Conservation (phyloP, 2,888 invertebrate genomes). For the Lordiphosa andalusiaca region DNA sequence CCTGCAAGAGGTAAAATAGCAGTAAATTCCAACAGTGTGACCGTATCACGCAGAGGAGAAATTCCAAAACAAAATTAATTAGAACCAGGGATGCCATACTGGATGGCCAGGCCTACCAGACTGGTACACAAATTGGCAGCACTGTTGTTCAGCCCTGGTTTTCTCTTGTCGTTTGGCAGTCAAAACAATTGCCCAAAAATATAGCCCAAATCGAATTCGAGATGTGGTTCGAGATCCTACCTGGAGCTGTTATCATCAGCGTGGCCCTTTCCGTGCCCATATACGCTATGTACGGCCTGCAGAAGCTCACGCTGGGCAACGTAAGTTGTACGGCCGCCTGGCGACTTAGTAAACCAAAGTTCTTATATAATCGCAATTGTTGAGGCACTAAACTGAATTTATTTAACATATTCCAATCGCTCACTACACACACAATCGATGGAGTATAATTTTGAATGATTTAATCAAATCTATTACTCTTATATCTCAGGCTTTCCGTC, state of each 20-base stretch:
- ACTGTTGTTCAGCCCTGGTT: conserved; percentile 7
- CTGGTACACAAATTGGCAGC: no score
- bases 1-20: conserved; percentile 5
- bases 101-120: no score
- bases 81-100: no score
- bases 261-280: conserved; percentile 84
- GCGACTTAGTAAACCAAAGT: conserved; percentile 36
- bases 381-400: conserved; percentile 47
- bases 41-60: background rate
- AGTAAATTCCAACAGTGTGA: background rate
- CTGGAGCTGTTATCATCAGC: conserved; percentile 83
- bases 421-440: conserved; percentile 7
- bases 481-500: conserved; percentile 82
- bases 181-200: conserved; percentile 6
- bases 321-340: conserved; percentile 81
- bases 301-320: conserved; percentile 84
- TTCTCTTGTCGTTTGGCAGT: conserved; percentile 18
- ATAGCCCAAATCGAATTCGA: conserved; percentile 1
- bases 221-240: conserved; percentile 89
- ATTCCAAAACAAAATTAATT: background rate
- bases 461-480: conserved; percentile 37
- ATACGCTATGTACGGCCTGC: conserved; percentile 83
- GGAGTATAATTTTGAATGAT: conserved; percentile 7
- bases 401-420: conserved; percentile 56
- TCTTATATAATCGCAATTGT: conserved; percentile 76